Conservation (phyloP, 1,140 invertebrate species). For the Trissolcus basalis region DNA sequence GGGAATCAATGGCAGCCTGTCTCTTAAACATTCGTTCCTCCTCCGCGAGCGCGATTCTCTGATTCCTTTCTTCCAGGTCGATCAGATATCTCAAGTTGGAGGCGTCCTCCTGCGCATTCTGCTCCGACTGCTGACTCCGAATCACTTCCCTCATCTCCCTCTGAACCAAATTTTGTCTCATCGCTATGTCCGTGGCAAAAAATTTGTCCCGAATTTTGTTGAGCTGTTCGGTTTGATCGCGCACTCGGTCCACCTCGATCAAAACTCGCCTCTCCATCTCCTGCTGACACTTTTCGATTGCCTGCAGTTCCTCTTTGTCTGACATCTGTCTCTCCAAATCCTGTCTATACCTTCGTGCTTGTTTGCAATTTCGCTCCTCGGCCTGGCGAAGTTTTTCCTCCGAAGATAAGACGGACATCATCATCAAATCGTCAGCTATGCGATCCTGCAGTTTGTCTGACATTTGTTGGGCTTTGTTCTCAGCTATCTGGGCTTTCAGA, state of each 20-base stretch:
- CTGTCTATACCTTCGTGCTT: conserved; percentile 39
- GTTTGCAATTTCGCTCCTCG: neutral
- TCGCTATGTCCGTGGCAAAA: conserved; percentile 34
- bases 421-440: conserved; percentile 25
- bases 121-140: conserved; percentile 13
- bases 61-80: conserved; percentile 40
- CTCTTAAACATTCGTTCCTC: conserved; percentile 33
- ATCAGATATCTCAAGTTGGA: conserved; percentile 31
- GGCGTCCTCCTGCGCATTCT: conserved; percentile 24
- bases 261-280: conserved; percentile 54
- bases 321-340: conserved; percentile 58
- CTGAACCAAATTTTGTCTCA: conserved; percentile 48
- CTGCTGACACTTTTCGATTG: conserved; percentile 36
- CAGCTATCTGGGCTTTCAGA: conserved; percentile 60
- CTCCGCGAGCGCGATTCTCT: neutral
- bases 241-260: conserved; percentile 50
- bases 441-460: conserved; percentile 45
- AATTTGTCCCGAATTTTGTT: conserved; percentile 27
- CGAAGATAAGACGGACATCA: conserved; percentile 3
- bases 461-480: conserved; percentile 50
- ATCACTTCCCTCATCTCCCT: conserved; percentile 43
- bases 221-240: conserved; percentile 48
- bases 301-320: conserved; percentile 39
- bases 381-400: conserved; percentile 10
- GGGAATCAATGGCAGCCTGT: conserved; percentile 34